Evolutionary conservation across 2,888 invertebrate genomes (phyloP).

Genomic region (Alloplasta piceator): DNA sequence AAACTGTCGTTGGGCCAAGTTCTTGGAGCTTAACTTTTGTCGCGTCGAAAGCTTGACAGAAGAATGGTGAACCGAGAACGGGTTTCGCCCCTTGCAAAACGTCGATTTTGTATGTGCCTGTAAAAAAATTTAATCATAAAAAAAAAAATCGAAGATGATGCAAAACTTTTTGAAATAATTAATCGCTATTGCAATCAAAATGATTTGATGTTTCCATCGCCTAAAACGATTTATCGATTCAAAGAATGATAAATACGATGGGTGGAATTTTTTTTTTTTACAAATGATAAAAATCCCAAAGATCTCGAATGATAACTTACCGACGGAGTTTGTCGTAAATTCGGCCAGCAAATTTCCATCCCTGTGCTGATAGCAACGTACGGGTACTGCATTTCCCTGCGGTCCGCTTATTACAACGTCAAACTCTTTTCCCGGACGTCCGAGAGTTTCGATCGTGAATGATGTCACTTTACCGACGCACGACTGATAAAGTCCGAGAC

Average conservation of each 20-base stretch:
- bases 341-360: constrained; percentile 98
- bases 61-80: constrained; percentile 96
- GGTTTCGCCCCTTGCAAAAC: constrained; percentile 95
- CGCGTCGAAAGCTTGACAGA: constrained; percentile 96
- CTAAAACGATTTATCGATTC: too few relatives aligned
- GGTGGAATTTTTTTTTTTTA: too few relatives aligned
- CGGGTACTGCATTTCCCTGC: constrained; percentile 91
- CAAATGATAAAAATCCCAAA: too few relatives aligned
- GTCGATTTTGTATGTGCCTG: constrained; percentile 86
- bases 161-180: not conserved
- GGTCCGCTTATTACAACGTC: constrained; percentile 95
- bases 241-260: too few relatives aligned
- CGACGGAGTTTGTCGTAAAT: constrained; percentile 92
- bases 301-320: constrained; percentile 81
- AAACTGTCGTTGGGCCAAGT: constrained; percentile 89
- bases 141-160: not conserved
- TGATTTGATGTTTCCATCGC: too few relatives aligned
- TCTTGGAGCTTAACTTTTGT: constrained; percentile 92
- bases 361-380: constrained; percentile 97
- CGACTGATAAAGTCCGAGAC: constrained; percentile 93
- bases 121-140: constrained; percentile 16
- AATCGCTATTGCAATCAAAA: too few relatives aligned
- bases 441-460: constrained; percentile 95
- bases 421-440: constrained; percentile 93
- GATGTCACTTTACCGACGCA: constrained; percentile 92